These are phyloP conservation scores for Jordanella pulchra DNA, from an alignment of 2,797 vertebrate genomes.

Conservation along the genomic window DNA sequence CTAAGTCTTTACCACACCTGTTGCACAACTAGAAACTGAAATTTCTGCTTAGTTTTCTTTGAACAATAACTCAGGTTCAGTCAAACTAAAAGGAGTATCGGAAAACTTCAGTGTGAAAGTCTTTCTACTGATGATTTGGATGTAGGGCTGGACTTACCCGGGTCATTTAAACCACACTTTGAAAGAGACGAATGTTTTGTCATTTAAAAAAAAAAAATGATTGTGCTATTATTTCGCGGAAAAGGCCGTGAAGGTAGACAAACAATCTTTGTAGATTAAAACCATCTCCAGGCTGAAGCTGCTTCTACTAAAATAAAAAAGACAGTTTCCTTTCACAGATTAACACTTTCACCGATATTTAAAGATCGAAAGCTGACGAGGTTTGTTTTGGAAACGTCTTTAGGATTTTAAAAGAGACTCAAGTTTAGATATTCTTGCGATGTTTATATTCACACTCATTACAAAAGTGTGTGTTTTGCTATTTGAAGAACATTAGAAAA, in stretches of 20 bases:
- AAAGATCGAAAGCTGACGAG: not conserved
- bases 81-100: too few species aligned
- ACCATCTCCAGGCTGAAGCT: not conserved
- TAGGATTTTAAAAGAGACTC: not conserved
- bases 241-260: not conserved
- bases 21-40: too few species aligned
- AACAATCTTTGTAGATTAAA: not conserved
- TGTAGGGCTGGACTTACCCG: too few species aligned
- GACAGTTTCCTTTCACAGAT: not conserved
- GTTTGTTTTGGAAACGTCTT: not conserved
- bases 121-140: too few species aligned
- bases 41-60: too few species aligned
- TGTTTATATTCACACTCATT: not conserved
- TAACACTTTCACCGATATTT: not conserved
- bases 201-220: not conserved
- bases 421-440: not conserved
- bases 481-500: not conserved
- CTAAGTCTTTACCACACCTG: too few species aligned
- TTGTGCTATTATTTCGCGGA: not conserved
- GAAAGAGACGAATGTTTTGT: not conserved
- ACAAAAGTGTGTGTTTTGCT: not conserved
- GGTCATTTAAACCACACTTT: not conserved
- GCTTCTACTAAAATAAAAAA: not conserved
- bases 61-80: too few species aligned
- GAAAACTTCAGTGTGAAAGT: too few species aligned